Base-by-base conservation (phyloP, 2,113 vertebrate species). In the Lynx canadensis region DNA sequence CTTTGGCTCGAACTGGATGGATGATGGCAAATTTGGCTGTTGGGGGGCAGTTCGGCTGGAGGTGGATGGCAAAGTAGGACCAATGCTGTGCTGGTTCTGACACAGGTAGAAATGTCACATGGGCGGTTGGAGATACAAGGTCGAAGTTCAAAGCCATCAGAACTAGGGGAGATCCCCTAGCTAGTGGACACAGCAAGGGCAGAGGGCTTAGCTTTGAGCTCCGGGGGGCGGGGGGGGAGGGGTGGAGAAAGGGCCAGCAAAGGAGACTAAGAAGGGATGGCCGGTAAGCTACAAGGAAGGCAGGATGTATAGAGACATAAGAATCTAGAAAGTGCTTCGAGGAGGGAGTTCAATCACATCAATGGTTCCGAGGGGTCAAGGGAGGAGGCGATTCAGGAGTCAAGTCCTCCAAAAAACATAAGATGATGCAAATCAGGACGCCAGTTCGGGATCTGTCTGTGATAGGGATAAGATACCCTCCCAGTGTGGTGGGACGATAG, bases 171-270 rank as follows among this genome's bases (percentile, higher is more conserved):
- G 38, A 1, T 45, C 60, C 41, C 29, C 1, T 18, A 18, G 57
- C 21, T 12, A 12, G 25, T 9, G 36, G 10, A 14, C 7, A 27
- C 25, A 63, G 82, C 9, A 21, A 71, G 38, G 21, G 16, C 5
- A 19, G 33, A 18, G 23, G 33, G 45, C 14, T 23, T 13, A 25
- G 38, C 19, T 50, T 33, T 4, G 33, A 48, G 65, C 23, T 38
- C 27, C 8, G 19, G 45, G 45, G 41, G 45, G 0, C 27, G 13
- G 19, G 45, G 45, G 41, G 45, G 0, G 0, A 1, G 45, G 4
- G 79, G 21, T 0, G 33, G 2, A 66, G 93, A 41, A 55, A 45
- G 33, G 1, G 41, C 38, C 52, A 16, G 10, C 36, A 33, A 29
- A 13, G 52, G 31, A 69, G 52, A 6, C 15, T 2, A 18, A 36